phyloP scores from a whole-genome alignment of 2,888 invertebrate genomes.

The Troilus luridus region DNA sequence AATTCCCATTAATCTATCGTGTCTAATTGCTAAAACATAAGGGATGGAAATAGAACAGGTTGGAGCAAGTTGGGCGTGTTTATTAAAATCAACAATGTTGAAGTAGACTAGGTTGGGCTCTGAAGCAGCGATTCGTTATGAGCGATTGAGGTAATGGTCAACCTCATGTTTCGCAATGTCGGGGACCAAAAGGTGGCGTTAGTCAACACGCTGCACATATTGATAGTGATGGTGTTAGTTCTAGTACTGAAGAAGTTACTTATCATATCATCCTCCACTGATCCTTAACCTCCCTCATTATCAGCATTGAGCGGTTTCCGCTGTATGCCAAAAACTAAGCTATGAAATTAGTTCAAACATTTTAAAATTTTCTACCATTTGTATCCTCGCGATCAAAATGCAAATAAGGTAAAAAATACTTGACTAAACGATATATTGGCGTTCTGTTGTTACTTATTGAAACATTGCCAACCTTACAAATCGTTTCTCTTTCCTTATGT shows the following conservation, averaged over 20 bases:
- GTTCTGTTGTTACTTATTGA: background rate
- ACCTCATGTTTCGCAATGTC: background rate
- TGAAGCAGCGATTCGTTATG: background rate
- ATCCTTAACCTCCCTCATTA: background rate
- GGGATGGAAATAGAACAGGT: background rate
- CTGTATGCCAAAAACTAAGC: no score
- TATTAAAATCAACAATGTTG: background rate
- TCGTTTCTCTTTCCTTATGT: background rate
- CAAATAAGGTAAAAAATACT: no score
- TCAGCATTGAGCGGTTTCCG: background rate
- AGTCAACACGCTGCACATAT: background rate
- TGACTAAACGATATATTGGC: no score
- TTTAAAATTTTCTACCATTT: background rate
- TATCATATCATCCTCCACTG: no score
- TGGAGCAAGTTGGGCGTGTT: background rate
- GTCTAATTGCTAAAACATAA: background rate
- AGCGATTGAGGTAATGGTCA: background rate
- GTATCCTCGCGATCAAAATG: background rate
- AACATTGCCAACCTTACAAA: background rate
- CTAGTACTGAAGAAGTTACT: no score
- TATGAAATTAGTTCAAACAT: no score
- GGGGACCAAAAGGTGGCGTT: background rate
- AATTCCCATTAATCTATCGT: background rate
- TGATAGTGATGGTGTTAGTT: no score
- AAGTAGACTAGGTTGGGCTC: no score